Conservation (phyloP, 2,113 vertebrate genomes). For the Mormyrus iriodes region DNA sequence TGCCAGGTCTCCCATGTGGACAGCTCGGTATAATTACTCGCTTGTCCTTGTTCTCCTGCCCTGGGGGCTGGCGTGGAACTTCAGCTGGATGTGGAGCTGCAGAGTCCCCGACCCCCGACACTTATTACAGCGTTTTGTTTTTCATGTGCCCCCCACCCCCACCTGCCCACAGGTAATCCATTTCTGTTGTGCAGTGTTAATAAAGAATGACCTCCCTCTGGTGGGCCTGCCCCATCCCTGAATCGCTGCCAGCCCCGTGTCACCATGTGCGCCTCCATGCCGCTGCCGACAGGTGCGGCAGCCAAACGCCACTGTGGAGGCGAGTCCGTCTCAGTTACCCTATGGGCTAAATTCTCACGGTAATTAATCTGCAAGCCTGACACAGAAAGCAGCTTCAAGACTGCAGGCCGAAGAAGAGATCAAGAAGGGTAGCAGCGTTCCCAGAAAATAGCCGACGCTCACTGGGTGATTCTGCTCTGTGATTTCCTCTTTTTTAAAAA, state of each 20-base stretch:
- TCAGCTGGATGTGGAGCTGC: neutral
- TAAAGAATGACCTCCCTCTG: neutral
- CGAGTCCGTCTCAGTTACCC: neutral
- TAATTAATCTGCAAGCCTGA: neutral
- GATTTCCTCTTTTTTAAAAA: neutral
- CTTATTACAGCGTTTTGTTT: neutral
- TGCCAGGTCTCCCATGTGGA: neutral
- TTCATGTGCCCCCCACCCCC: neutral
- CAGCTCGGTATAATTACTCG: neutral
- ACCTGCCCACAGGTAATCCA: neutral
- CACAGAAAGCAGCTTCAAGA: neutral
- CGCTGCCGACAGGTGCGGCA: neutral
- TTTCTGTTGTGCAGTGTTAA: constrained; percentile 1
- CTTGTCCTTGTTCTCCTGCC: constrained; percentile 1
- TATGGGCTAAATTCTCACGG: neutral
- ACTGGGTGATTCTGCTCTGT: neutral
- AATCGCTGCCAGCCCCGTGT: neutral
- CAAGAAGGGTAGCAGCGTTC: neutral
- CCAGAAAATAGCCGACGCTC: neutral
- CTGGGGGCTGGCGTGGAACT: neutral
- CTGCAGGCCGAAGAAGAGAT: neutral
- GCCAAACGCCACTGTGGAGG: neutral
- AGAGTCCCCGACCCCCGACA: neutral
- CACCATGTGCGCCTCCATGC: neutral
- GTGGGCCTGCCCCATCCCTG: neutral